A percentile compares a stretch with the other conserved stretches of the same genome.
These are phyloP conservation scores for Colletes latitarsis DNA, from an alignment of 1,140 invertebrate genomes.

Conservation along the genomic window DNA sequence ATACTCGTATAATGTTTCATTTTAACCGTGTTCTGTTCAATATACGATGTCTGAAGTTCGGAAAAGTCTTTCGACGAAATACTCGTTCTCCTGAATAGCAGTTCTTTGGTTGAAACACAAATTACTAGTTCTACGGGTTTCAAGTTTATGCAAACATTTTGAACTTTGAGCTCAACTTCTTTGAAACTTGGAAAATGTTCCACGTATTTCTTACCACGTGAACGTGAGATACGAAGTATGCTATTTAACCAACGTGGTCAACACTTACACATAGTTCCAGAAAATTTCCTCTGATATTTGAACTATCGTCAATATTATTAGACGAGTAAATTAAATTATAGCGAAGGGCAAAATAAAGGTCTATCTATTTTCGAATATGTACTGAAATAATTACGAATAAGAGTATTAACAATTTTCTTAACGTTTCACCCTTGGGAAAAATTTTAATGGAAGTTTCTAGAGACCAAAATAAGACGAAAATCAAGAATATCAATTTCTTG, in stretches of 20 bases:
- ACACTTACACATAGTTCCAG: not conserved
- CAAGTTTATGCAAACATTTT: not conserved
- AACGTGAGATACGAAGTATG: not conserved
- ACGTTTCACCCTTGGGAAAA: too few relatives aligned
- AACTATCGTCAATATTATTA: not conserved
- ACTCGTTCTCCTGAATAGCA: not conserved
- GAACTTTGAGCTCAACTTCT: not conserved
- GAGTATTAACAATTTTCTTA: too few relatives aligned
- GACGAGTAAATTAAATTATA: too few relatives aligned
- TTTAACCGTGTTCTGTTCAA: not conserved
- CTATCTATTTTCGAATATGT: too few relatives aligned
- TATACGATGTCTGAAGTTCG: not conserved
- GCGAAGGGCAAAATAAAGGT: too few relatives aligned
- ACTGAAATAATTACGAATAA: too few relatives aligned
- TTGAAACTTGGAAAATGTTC: not conserved
- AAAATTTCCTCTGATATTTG: not conserved
- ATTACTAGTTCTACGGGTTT: not conserved
- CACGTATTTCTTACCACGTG: not conserved
- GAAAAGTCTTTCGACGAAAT: not conserved
- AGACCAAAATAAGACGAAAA: too few relatives aligned
- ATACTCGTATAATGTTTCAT: too few relatives aligned
- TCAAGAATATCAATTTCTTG: too few relatives aligned
- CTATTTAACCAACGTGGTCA: not conserved
- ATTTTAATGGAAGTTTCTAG: too few relatives aligned
- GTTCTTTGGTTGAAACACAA: not conserved